phyloP scores from a whole-genome alignment of 2,113 vertebrate genomes.

The Ptilorrhoa leucosticta region DNA sequence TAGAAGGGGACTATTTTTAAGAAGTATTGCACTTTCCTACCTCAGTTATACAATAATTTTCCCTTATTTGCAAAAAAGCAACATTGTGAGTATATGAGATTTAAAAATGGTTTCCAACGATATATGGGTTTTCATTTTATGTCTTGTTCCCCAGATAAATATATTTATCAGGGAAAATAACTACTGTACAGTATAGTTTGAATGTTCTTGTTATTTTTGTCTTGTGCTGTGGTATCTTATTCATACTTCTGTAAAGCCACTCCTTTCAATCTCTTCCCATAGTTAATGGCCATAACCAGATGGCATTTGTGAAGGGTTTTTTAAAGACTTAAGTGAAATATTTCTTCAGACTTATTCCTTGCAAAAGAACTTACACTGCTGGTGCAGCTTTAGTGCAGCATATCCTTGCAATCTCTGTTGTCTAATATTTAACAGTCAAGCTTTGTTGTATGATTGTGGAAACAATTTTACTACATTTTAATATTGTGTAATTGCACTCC shows the following conservation, averaged over 20 bases:
- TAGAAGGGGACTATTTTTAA: not conserved
- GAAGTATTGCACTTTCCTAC: not conserved
- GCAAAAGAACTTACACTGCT: not conserved
- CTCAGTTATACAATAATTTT: not conserved
- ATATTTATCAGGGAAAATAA: not conserved
- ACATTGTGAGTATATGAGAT: not conserved
- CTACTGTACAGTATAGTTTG: not conserved
- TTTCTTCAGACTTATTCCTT: not conserved
- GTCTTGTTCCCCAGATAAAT: not conserved
- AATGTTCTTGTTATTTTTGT: not conserved
- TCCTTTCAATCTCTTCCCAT: conserved; percentile 7
- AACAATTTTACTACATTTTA: not conserved
- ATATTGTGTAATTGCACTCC: not conserved
- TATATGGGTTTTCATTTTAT: not conserved
- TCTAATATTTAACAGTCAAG: not conserved
- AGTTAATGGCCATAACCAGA: conserved; percentile 21
- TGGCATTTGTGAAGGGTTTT: not conserved
- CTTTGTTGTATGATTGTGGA: not conserved
- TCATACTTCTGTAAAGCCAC: not conserved
- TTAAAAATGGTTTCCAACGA: not conserved
- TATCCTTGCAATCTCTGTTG: not conserved
- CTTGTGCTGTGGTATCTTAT: not conserved
- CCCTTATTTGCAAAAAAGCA: conserved; percentile 7
- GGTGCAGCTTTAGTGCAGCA: not conserved
- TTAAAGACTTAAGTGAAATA: conserved; percentile 15